Conservation (phyloP, 2,797 vertebrate species). For the Sebastes kiyomatsui region DNA sequence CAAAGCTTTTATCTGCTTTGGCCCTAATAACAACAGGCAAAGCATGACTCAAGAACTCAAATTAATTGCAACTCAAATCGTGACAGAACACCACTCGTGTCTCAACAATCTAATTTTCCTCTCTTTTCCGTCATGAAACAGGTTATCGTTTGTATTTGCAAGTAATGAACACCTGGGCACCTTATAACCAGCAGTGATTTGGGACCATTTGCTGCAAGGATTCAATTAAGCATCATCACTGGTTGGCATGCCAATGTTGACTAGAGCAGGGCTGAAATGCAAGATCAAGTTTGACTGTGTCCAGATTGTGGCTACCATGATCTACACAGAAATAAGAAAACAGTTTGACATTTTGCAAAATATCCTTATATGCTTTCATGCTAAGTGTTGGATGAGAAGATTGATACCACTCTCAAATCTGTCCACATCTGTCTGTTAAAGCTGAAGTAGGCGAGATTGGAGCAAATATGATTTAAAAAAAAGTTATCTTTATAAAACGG, state of each 20-base stretch:
- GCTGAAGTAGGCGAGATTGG: too few species aligned
- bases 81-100: constrained; percentile 25
- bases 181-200: constrained; percentile 41
- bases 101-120: constrained; percentile 13
- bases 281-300: constrained; percentile 38
- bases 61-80: constrained; percentile 33
- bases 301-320: constrained; percentile 39
- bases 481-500: too few species aligned
- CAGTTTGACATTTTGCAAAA: constrained; percentile 9
- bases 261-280: constrained; percentile 1
- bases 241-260: constrained; percentile 23
- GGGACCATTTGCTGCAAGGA: constrained; percentile 49
- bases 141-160: constrained; percentile 46
- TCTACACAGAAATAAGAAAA: constrained; percentile 22
- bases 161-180: constrained; percentile 63
- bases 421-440: background rate
- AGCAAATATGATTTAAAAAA: too few species aligned
- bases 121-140: constrained; percentile 14
- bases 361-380: background rate
- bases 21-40: background rate
- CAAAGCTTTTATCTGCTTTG: constrained; percentile 20
- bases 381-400: constrained; percentile 5
- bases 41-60: constrained; percentile 1
- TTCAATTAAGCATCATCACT: constrained; percentile 48
- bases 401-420: background rate